Conservation (phyloP, 2,888 invertebrate genomes). For the Parnassius orleans region DNA sequence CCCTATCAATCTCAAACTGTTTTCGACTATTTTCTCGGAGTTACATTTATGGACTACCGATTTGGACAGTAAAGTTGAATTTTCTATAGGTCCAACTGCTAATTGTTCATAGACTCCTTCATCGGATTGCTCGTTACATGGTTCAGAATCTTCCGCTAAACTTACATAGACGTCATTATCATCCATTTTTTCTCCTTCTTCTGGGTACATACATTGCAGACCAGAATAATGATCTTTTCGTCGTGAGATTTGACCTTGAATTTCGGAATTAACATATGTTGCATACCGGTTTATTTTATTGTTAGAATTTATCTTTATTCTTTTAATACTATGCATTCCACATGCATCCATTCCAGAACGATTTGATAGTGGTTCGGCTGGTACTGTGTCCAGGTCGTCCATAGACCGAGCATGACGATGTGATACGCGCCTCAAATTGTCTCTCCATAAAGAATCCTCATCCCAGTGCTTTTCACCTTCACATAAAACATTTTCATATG, state of each 20-base stretch:
- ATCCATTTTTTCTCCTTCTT: slow-evolving; percentile 58
- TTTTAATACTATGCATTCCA: slow-evolving; percentile 69
- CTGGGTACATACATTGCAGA: slow-evolving; percentile 42
- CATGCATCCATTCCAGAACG: slow-evolving; percentile 53
- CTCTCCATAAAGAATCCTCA: slow-evolving; percentile 90
- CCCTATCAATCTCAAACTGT: slow-evolving; percentile 88
- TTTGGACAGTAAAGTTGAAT: slow-evolving; percentile 31
- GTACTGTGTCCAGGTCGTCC: slow-evolving; percentile 86
- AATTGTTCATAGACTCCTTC: slow-evolving; percentile 82
- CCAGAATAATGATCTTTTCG: slow-evolving; percentile 48
- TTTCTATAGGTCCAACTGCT: slow-evolving; percentile 60
- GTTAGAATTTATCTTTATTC: slow-evolving; percentile 56
- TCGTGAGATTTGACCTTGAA: slow-evolving; percentile 72
- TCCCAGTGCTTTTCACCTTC: slow-evolving; percentile 90
- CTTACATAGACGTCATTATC: slow-evolving; percentile 79
- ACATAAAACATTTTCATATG: slow-evolving; percentile 71
- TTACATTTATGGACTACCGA: slow-evolving; percentile 30
- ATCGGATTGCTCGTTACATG: slow-evolving; percentile 54
- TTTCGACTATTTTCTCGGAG: slow-evolving; percentile 47
- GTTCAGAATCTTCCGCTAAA: slow-evolving; percentile 58
- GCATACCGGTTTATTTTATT: slow-evolving; percentile 85
- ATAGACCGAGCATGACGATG: slow-evolving; percentile 90
- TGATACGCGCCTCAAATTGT: slow-evolving; percentile 88
- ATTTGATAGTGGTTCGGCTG: slow-evolving; percentile 44
- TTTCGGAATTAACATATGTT: slow-evolving; percentile 89